Percentiles rank a stretch among this genome's conserved stretches.
Evolutionary conservation across 2,113 vertebrate genomes (phyloP).

Genomic region (Scatophagus argus): DNA sequence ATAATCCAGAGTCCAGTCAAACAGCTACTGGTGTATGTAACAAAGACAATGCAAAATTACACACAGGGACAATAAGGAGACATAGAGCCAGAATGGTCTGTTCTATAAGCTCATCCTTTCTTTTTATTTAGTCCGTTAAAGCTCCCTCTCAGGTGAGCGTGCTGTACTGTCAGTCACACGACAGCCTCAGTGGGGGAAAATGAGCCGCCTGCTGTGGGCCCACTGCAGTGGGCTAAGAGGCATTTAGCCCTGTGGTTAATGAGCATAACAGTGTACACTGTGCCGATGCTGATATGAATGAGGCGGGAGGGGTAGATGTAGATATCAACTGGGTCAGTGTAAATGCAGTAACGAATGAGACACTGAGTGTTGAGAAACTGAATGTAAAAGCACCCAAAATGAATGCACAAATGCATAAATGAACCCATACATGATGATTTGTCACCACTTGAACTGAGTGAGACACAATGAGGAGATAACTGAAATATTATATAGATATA

Average conservation of each 20-base stretch:
- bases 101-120: neutral
- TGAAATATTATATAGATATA: too few relatives aligned
- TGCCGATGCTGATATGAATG: neutral
- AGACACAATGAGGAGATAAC: neutral
- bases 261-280: constrained; percentile 22
- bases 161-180: neutral
- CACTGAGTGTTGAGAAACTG: neutral
- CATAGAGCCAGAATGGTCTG: neutral
- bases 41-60: too few relatives aligned
- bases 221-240: constrained; percentile 53
- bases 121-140: constrained; percentile 18
- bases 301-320: constrained; percentile 3
- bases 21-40: neutral
- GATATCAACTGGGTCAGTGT: neutral
- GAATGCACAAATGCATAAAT: too few relatives aligned
- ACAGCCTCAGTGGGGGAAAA: constrained; percentile 14
- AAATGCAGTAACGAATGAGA: neutral
- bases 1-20: neutral
- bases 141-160: neutral
- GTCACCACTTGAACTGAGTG: neutral
- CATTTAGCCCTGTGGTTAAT: constrained; percentile 50
- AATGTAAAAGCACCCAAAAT: neutral
- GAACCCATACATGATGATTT: neutral
- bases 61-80: constrained; percentile 3
- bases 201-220: constrained; percentile 31